Conservation (phyloP, 2,113 vertebrate species). For the Agapornis roseicollis region DNA sequence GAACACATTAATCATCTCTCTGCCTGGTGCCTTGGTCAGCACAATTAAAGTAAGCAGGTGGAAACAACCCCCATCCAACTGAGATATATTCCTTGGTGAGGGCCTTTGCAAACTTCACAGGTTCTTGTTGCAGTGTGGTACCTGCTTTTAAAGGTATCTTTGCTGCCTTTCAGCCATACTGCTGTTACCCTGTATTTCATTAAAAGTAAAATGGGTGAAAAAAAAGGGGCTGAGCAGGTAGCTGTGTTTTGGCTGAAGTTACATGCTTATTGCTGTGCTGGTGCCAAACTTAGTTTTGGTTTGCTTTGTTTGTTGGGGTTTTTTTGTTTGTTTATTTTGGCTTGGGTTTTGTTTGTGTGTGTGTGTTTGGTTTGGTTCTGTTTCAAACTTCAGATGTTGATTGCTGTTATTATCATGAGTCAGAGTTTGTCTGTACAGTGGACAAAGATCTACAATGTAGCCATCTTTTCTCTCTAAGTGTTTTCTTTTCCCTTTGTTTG, state of each 20-base stretch:
- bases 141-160: not conserved
- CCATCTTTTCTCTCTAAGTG: not conserved
- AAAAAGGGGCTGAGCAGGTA: not conserved
- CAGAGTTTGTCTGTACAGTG: not conserved
- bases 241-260: not conserved
- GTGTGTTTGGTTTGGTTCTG: not conserved
- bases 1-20: not conserved
- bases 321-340: not conserved
- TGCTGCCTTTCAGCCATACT: not conserved
- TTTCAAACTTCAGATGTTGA: not conserved
- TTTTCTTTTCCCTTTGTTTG: not conserved
- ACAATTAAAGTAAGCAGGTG: not conserved
- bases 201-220: not conserved
- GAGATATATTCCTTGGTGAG: not conserved
- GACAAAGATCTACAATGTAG: not conserved
- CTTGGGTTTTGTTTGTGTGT: not conserved
- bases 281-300: not conserved
- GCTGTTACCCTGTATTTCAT: not conserved
- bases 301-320: not conserved
- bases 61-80: not conserved
- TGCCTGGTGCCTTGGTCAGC: not conserved
- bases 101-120: not conserved
- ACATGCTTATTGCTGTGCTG: not conserved
- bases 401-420: not conserved
- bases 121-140: not conserved